Evolutionary conservation across 2,888 invertebrate species (phyloP), one percentile per base, ranked within the genome.

Genomic region (Euzophera pinguis): DNA sequence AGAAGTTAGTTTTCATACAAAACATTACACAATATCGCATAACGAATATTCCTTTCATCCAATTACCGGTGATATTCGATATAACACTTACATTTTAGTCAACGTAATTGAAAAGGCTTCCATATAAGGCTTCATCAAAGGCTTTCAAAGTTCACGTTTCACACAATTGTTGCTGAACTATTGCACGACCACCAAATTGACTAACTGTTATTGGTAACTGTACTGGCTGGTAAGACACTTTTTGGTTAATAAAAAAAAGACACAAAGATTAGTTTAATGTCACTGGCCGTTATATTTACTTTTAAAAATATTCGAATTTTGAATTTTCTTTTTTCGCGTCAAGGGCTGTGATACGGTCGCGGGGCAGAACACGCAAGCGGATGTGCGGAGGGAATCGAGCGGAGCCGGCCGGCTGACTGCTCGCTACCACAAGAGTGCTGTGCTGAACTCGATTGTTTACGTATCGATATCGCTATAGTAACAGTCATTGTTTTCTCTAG

Each of bases 361-460:
- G 74, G 78, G 78, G 73, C 72, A 70, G 77, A 83, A 74, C 79
- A 81, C 84, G 80, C 85, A 86, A 81, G 80, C 89, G 88, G 89
- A 90, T 90, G 86, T 88, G 89, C 82, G 77, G 77, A 64, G 69
- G 73, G 78, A 45, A 29, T n/a, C 12, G 45, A 12, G 43, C 37
- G 13, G 14, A 75, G 81, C 84, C 81, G 81, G 78, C 80, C 77
- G 73, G 78, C 65, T 74, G 78, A 81, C 78, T 82, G 78, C 74
- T 67, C 69, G 71, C 62, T 66, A 65, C 60, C 64, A 53, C 55
- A 54, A 61, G 65, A 85, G 85, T 84, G 87, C 61, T 82, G 86
- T 71, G 64, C 74, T 65, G 58, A 63, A 65, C 68, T 74, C 77
- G 77, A 79, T 73, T 75, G 70, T 77, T 78, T 68, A 66, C 60